A percentile compares a stretch with the other conserved stretches of the same genome.
These are phyloP conservation scores for Unio delphinus DNA, from an alignment of 2,888 invertebrate species.

Conservation along the genomic window DNA sequence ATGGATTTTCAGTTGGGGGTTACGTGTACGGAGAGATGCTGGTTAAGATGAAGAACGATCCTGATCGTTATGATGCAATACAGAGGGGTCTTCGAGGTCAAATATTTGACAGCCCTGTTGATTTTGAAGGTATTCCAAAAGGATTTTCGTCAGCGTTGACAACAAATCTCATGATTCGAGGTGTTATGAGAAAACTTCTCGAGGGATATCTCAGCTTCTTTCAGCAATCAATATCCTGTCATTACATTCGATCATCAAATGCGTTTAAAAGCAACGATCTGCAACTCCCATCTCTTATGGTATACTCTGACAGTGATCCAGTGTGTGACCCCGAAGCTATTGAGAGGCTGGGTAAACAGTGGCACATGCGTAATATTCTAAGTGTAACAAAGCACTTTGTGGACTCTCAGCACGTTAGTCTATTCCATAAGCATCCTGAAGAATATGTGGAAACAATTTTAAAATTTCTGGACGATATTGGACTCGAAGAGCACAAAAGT, in stretches of 20 bases:
- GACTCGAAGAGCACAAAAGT: conserved; percentile 4
- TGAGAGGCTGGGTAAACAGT: conserved; percentile 71
- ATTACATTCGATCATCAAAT: conserved; percentile 84
- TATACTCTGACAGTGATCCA: conserved; percentile 81
- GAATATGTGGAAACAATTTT: conserved; percentile 79
- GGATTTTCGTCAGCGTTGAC: conserved; percentile 75
- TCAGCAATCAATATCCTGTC: conserved; percentile 82
- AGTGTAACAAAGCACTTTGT: conserved; percentile 83
- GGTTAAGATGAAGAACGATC: conserved; percentile 73
- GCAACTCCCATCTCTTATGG: conserved; percentile 82
- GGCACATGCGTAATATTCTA: conserved; percentile 84
- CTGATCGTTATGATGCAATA: conserved; percentile 74
- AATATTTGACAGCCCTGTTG: conserved; percentile 88
- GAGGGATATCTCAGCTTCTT: conserved; percentile 83
- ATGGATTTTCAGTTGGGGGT: conserved; percentile 92
- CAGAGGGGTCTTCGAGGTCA: conserved; percentile 79
- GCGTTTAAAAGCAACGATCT: conserved; percentile 86
- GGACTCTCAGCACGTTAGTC: conserved; percentile 82
- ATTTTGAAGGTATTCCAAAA: conserved; percentile 74
- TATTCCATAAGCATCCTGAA: conserved; percentile 78
- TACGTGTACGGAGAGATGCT: conserved; percentile 90
- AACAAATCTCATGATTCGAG: conserved; percentile 72
- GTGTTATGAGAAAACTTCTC: conserved; percentile 72
- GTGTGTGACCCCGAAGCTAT: conserved; percentile 85
- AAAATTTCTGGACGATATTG: conserved; percentile 74